These are phyloP conservation scores for Caranx melampygus DNA, from an alignment of 2,113 vertebrate genomes.

Conservation along the genomic window DNA sequence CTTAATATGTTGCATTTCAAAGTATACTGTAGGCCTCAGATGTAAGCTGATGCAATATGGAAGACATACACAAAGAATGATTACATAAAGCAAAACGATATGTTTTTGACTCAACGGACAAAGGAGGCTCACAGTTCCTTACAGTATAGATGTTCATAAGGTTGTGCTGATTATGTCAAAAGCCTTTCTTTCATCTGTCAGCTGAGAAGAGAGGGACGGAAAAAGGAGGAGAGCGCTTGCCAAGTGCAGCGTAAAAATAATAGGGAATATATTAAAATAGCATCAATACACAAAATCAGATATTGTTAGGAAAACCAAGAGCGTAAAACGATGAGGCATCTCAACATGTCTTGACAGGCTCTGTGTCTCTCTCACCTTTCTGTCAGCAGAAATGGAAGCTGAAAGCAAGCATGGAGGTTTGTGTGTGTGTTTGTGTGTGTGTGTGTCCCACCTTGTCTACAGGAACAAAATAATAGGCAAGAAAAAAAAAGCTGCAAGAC, in stretches of 20 bases:
- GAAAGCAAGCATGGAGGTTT: conserved; percentile 38
- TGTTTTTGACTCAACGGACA: conserved; percentile 36
- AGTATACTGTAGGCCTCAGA: conserved; percentile 30
- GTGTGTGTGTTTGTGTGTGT: conserved; percentile 26
- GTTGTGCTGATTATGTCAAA: conserved; percentile 78
- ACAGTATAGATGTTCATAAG: conserved; percentile 49
- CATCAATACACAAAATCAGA: conserved; percentile 49
- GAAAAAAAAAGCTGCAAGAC: conserved; percentile 19
- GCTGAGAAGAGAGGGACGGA: conserved; percentile 10
- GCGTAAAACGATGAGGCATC: conserved; percentile 53
- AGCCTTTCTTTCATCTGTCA: conserved; percentile 58
- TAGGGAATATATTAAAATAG: conserved; percentile 59
- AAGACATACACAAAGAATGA: conserved; percentile 38
- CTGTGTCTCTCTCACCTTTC: conserved; percentile 39
- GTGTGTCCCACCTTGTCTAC: conserved; percentile 17
- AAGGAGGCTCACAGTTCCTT: conserved; percentile 32
- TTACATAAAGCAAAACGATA: conserved; percentile 32
- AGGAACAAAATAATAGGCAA: conserved; percentile 41
- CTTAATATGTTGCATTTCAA: background rate
- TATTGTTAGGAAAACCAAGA: conserved; percentile 42
- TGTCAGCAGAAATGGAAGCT: conserved; percentile 64
- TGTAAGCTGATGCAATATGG: conserved; percentile 57
- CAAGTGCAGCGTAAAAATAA: conserved; percentile 62
- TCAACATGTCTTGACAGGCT: conserved; percentile 41
- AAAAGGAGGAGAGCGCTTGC: conserved; percentile 23